Percentiles rank a stretch among this genome's conserved stretches.
Conservation (phyloP, 2,888 invertebrate genomes). For the Timema cristinae region DNA sequence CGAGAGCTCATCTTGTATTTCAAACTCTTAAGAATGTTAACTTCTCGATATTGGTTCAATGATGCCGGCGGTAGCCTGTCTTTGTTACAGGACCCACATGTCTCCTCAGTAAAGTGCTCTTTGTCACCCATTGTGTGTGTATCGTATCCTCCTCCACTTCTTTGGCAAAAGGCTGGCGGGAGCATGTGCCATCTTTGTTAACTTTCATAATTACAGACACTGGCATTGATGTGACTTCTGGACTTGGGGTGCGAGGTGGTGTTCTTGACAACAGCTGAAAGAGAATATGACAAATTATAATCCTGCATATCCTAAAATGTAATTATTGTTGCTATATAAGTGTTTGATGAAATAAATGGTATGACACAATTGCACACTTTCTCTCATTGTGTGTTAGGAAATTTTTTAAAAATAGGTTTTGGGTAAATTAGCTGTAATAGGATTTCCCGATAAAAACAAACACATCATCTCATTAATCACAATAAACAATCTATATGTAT, state of each 20-base stretch:
- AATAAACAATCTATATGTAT: no score
- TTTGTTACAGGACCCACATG: neutral
- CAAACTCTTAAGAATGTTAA: conserved; percentile 62
- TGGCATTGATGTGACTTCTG: conserved; percentile 44
- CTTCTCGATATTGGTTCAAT: conserved; percentile 1
- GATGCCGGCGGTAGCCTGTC: neutral
- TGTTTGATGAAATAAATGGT: no score
- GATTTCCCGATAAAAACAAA: no score
- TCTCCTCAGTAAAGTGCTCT: no score
- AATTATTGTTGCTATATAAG: no score
- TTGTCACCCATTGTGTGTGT: neutral
- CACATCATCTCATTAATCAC: no score
- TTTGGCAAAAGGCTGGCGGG: conserved; percentile 36
- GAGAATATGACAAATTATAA: conserved; percentile 32
- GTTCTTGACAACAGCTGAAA: conserved; percentile 40
- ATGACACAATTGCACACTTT: no score
- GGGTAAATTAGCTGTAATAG: no score
- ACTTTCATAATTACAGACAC: conserved; percentile 84
- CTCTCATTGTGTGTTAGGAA: no score
- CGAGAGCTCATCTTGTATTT: conserved; percentile 69
- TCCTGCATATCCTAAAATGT: no score
- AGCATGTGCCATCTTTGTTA: conserved; percentile 73
- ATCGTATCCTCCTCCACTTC: neutral
- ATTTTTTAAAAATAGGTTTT: no score
- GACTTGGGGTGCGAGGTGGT: conserved; percentile 43